Evolutionary conservation across 1,140 invertebrate genomes (phyloP), one percentile per base, ranked within the genome.

Genomic region (Lasioglossum baleicum): DNA sequence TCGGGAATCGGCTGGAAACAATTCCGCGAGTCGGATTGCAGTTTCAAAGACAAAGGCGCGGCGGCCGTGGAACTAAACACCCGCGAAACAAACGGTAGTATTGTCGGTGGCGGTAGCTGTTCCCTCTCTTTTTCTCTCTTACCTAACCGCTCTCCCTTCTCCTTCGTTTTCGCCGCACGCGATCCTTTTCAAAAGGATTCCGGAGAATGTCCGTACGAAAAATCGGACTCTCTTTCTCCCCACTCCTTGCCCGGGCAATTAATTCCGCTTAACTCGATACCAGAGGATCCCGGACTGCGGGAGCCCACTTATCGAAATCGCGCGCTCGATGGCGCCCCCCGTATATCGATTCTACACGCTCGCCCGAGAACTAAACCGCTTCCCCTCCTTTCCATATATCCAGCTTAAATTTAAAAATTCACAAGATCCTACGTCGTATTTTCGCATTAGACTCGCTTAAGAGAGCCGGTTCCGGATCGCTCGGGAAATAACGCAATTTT

Each of bases 11-110:
- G 56, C 40, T 40, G 69, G 70, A 70, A 75, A 78, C 67, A 65
- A 85, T 85, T 82, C 79, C 70, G 74, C 68, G 65, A 65, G 78
- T 85, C 83, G 75, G 53, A 58, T 83, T 74, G 73, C 83, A 79
- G 48, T 6, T 48, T 15, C 44, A 22, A 61, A 82, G 80, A 84
- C 83, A 84, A 85, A 84, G 72, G 42, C 56, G n/a, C 22, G 26
- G 51, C 13, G 53, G 42, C 44, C 48, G 1, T 11, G 60, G n/a
- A 64, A 42, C 48, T 72, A 53, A 64, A 65, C 22, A 56, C 65
- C 51, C 15, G 51, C 51, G 51, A 10, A 48, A 48, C 44, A 48
- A 10, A 35, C 35, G 35, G 35, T 35, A 35, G 35, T 35, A 35
- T 35, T 4, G 35, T 3, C 35, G 35, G 35, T 35, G 35, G 35